A percentile compares a stretch with the other conserved stretches of the same genome.
Conservation (phyloP, 2,888 invertebrate genomes). For the Heliconius ismenius region DNA sequence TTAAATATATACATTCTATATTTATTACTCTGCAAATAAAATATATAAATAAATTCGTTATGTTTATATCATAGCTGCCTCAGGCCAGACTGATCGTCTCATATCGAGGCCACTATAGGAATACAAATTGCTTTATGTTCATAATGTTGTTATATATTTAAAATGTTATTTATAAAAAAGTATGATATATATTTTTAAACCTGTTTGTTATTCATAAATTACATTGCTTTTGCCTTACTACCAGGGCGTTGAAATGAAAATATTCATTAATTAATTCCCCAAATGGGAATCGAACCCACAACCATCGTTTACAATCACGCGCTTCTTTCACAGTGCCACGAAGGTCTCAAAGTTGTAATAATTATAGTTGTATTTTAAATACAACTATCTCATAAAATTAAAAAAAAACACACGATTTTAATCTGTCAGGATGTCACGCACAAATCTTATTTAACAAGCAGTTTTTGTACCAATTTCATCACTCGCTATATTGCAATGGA, state of each 20-base stretch:
- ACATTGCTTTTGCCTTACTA: no score
- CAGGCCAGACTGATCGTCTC: constrained; percentile 4
- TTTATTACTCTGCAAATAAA: constrained; percentile 11
- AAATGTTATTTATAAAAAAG: neutral
- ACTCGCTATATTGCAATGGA: constrained; percentile 16
- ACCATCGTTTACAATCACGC: neutral
- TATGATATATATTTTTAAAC: neutral
- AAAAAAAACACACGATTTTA: neutral
- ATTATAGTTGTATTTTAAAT: no score
- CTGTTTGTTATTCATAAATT: constrained; percentile 6
- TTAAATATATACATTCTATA: neutral
- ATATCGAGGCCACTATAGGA: constrained; percentile 8
- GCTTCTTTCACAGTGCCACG: neutral
- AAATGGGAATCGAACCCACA: neutral
- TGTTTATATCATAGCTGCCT: neutral
- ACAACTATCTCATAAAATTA: no score
- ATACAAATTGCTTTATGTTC: neutral
- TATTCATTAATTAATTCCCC: neutral
- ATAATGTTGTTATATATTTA: neutral
- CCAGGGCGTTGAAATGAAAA: no score
- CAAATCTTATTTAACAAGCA: constrained; percentile 3
- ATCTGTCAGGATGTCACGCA: constrained; percentile 16
- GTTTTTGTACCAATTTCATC: constrained; percentile 16
- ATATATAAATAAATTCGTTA: constrained; percentile 4
- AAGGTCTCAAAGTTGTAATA: neutral